A percentile compares a stretch with the other conserved stretches of the same genome.
Evolutionary conservation across 2,888 invertebrate genomes (phyloP).

Genomic region (Drosophila merina): DNA sequence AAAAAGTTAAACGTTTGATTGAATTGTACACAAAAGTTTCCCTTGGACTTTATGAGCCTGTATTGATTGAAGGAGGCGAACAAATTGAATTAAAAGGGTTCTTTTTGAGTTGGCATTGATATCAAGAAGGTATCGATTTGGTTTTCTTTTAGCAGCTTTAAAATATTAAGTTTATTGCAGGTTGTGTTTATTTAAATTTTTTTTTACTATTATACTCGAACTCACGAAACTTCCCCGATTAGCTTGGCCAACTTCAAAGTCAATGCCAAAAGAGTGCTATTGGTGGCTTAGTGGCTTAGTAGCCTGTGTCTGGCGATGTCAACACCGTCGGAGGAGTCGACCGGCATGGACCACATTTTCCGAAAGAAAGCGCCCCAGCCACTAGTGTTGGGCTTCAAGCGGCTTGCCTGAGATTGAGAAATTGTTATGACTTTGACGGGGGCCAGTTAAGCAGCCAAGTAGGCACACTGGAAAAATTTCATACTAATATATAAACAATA

Average conservation of each 20-base stretch:
- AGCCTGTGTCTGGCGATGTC: conserved; percentile 54
- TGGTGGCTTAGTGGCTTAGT: conserved; percentile 23
- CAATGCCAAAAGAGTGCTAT: conserved; percentile 32
- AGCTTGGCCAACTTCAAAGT: conserved; percentile 54
- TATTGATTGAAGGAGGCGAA: background rate
- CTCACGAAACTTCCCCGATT: conserved; percentile 2
- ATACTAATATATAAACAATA: too few species aligned
- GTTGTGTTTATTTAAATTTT: background rate
- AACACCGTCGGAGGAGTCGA: conserved; percentile 53
- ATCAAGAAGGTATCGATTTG: background rate
- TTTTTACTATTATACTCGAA: background rate
- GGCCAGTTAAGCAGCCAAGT: conserved; percentile 25
- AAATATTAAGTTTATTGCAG: background rate
- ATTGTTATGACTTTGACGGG: conserved; percentile 59
- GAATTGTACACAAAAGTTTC: background rate
- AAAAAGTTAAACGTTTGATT: background rate
- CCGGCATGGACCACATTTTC: conserved; percentile 80
- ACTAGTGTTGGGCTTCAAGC: conserved; percentile 27
- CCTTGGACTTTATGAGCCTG: background rate
- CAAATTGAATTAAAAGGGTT: background rate
- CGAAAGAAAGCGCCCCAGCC: conserved; percentile 71
- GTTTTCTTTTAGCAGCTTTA: too few species aligned
- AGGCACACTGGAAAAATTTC: conserved; percentile 10
- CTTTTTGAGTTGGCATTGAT: background rate
- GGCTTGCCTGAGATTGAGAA: conserved; percentile 49